Conservation (phyloP, 2,797 vertebrate genomes). For the Ispidina picta region DNA sequence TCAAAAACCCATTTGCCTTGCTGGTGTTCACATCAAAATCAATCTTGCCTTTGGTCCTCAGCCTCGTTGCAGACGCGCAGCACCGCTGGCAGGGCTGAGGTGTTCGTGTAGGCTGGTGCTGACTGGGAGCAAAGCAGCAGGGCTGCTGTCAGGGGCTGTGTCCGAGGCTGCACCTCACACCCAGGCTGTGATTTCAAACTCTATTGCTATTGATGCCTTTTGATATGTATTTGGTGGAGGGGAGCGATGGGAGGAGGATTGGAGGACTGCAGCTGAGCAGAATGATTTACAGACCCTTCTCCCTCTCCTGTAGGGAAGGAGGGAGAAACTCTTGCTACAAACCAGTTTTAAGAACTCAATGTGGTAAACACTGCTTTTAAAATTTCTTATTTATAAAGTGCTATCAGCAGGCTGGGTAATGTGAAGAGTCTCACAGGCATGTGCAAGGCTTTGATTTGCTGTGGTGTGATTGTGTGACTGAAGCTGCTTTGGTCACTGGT, state of each 20-base stretch:
- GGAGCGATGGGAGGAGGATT: neutral
- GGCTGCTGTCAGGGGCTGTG: neutral
- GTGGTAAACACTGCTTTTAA: neutral
- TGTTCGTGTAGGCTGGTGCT: neutral
- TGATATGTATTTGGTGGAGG: neutral
- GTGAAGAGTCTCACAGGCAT: neutral
- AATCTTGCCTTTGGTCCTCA: conserved; percentile 65
- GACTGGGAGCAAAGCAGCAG: neutral
- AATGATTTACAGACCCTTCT: neutral
- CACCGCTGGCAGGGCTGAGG: neutral
- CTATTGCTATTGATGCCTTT: neutral
- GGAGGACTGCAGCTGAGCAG: neutral
- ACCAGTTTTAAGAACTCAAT: accelerated
- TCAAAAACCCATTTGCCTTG: conserved; percentile 81
- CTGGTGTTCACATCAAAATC: conserved; percentile 74
- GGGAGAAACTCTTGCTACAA: neutral
- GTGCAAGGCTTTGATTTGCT: neutral
- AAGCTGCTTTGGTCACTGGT: neutral
- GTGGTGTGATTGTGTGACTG: neutral
- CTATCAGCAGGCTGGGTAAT: neutral
- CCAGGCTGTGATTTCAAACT: conserved; percentile 37
- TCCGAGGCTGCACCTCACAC: neutral
- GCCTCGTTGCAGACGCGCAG: conserved; percentile 30
- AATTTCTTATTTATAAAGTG: neutral
- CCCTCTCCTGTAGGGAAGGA: accelerated